Base-by-base conservation (phyloP, 2,888 invertebrate species). In the Nemoura dubitans region DNA sequence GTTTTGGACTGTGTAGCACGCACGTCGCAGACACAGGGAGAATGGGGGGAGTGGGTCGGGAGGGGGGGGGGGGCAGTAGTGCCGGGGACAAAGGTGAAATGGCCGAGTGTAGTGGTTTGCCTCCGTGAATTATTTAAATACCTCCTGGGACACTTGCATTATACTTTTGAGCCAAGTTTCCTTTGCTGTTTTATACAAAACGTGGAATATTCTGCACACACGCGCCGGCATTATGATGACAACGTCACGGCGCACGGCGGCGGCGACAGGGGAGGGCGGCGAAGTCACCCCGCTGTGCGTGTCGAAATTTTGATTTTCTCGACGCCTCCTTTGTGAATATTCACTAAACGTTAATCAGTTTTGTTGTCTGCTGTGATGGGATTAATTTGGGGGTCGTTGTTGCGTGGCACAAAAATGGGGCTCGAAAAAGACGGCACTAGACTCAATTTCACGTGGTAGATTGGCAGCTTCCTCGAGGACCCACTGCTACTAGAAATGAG, bases 41-140 rank as follows among this genome's bases (percentile, higher is more conserved):
- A 80, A 81, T 43, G 6, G 28, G 16, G 27, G 21, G 28, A 36
- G 36, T 6, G 2, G 28, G 26, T 27, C 2, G 28, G 6, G 28
- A 28, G 76, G 2, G 28, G 26, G 76, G 21, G 28, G 6, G 28
- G 26, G 76, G 21, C 3, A 76, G 43, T 76, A 76, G 26, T 76
- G 29, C 6, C 14, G 42, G 30, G 30, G 86, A 86, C 85, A 81
- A 81, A 80, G 86, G 78, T 25, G 78, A 78, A 43, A 76, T 85
- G 43, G 42, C 77, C 43, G 83, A 76, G 84, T 59, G 86, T 36
- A 59, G 86, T 77, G 78, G 77, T 82, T 77, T 84, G 84, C 26
- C 42, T 27, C 83, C 16, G 83, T 86, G 86, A 86, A 86, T 86
- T 82, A 86, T 86, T 86, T 76, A 86, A 25, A 59, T 16, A 21